These are phyloP conservation scores for Erethizon dorsatum DNA, from an alignment of 2,797 vertebrate species.

Conservation along the genomic window DNA sequence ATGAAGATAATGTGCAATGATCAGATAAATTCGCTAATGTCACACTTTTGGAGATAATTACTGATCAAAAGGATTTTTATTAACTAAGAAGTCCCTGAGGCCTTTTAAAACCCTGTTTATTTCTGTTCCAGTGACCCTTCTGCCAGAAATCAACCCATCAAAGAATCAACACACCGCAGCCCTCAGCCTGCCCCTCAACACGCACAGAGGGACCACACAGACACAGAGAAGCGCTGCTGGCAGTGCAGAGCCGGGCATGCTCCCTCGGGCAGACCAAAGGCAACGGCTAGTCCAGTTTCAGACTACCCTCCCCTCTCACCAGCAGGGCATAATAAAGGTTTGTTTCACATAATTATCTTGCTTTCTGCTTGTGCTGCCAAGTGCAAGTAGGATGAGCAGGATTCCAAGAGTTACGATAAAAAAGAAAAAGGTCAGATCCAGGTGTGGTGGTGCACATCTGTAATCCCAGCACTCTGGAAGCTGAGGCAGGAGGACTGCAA, in stretches of 20 bases:
- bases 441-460: background rate
- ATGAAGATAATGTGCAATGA: background rate
- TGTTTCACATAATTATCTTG: constrained; percentile 36
- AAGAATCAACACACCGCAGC: background rate
- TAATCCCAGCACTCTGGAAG: background rate
- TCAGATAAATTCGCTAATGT: background rate
- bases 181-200: background rate
- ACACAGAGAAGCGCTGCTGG: background rate
- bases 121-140: background rate
- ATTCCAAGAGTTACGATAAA: constrained; percentile 16
- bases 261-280: background rate
- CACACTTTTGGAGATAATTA: background rate
- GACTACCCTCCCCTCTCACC: background rate
- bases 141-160: constrained; percentile 5
- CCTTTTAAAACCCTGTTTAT: background rate
- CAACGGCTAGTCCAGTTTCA: background rate
- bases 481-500: background rate
- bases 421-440: background rate
- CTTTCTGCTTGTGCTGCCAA: constrained; percentile 26
- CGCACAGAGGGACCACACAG: background rate
- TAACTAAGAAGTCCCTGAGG: background rate
- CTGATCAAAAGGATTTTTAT: background rate
- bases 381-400: background rate
- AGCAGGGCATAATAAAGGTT: background rate
- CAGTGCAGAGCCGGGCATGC: background rate